Conservation (phyloP, 2,113 vertebrate genomes). For the Oostethus manadensis region DNA sequence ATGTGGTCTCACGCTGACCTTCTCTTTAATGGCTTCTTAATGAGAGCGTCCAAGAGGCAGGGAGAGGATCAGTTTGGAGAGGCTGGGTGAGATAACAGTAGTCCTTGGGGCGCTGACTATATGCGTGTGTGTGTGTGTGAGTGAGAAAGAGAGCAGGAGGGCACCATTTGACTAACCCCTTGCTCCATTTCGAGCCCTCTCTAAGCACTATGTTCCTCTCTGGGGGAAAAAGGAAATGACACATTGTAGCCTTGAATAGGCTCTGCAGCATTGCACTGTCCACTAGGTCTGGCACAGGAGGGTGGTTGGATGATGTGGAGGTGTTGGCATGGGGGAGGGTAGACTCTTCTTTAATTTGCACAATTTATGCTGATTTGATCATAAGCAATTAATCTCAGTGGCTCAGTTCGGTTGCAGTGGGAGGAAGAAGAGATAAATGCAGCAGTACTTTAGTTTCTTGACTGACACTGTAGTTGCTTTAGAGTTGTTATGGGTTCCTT, state of each 20-base stretch:
- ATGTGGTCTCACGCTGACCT: constrained; percentile 48
- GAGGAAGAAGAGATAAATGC: constrained; percentile 37
- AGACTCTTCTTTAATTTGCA: constrained; percentile 64
- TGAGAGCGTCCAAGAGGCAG: constrained; percentile 45
- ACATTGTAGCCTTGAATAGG: constrained; percentile 67
- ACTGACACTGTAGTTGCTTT: background rate
- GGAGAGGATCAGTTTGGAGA: constrained; percentile 35
- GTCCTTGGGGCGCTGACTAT: constrained; percentile 37
- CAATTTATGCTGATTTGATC: constrained; percentile 73
- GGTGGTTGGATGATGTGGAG: constrained; percentile 29
- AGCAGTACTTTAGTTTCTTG: constrained; percentile 29
- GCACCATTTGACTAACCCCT: constrained; percentile 42
- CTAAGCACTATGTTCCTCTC: constrained; percentile 46
- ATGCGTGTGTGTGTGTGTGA: background rate
- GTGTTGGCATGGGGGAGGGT: constrained; percentile 5
- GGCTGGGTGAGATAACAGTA: constrained; percentile 45
- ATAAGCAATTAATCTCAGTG: constrained; percentile 73
- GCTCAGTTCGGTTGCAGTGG: constrained; percentile 44
- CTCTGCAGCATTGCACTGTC: constrained; percentile 26
- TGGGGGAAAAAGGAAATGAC: constrained; percentile 68
- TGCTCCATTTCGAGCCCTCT: constrained; percentile 48
- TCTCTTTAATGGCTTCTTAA: constrained; percentile 62
- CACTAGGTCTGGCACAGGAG: constrained; percentile 26
- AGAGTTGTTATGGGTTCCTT: no score
- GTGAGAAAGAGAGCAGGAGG: no score